phyloP scores from a whole-genome alignment of 2,113 vertebrate genomes.

The Mesocricetus auratus region DNA sequence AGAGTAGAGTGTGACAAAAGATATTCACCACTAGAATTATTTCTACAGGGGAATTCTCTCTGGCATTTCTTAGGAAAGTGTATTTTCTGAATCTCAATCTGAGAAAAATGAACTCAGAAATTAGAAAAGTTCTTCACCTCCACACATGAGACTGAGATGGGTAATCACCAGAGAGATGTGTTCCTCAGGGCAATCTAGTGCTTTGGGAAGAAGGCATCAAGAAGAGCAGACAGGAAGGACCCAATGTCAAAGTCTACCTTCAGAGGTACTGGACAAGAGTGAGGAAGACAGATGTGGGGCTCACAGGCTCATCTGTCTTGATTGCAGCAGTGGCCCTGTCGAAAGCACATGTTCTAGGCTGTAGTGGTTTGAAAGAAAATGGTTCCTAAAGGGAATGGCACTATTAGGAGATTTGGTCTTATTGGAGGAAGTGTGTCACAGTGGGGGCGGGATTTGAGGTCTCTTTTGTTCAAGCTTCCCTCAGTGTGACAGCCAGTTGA shows the following conservation, averaged over 20 bases:
- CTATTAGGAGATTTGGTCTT: too few relatives aligned
- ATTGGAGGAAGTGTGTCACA: too few relatives aligned
- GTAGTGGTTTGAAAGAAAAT: too few relatives aligned
- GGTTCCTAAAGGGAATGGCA: too few relatives aligned
- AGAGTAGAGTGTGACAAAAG: neutral
- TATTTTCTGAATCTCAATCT: neutral
- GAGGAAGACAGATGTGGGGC: neutral
- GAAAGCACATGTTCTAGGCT: neutral
- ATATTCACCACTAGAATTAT: neutral
- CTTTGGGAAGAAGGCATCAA: neutral
- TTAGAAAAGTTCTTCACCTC: neutral
- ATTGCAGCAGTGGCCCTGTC: neutral
- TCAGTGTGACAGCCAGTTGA: too few relatives aligned
- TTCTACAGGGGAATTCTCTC: neutral
- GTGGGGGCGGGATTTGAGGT: too few relatives aligned
- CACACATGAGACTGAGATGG: neutral
- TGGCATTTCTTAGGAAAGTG: neutral
- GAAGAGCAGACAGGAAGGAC: neutral
- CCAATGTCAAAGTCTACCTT: neutral
- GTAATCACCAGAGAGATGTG: neutral
- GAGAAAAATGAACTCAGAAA: neutral
- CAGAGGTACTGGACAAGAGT: too few relatives aligned
- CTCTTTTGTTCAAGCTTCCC: too few relatives aligned
- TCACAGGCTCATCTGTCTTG: neutral
- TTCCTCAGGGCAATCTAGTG: neutral